Evolutionary conservation across 2,797 vertebrate species (phyloP).

Genomic region (Dendrocincla fuliginosa): DNA sequence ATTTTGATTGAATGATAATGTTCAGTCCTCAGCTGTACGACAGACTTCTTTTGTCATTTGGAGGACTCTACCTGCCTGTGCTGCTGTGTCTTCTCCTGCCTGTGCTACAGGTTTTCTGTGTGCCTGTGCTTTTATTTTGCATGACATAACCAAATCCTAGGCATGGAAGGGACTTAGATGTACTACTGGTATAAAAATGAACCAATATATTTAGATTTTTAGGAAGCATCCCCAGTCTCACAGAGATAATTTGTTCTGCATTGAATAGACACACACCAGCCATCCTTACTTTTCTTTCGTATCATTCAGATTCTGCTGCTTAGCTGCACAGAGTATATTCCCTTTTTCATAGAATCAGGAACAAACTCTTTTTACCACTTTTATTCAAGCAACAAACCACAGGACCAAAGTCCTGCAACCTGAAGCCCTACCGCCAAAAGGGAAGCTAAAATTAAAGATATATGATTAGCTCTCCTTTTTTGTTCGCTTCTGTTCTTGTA

Average conservation of each 20-base stretch:
- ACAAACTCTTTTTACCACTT: not conserved
- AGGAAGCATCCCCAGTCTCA: not conserved
- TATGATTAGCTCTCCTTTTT: not conserved
- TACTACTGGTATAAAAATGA: not conserved
- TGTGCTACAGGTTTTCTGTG: not conserved
- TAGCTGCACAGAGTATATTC: not conserved
- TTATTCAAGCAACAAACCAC: not conserved
- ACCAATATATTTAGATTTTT: not conserved
- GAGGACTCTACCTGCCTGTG: not conserved
- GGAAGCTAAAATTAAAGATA: not conserved
- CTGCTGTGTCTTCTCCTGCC: not conserved
- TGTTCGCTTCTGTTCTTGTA: not conserved
- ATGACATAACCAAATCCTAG: not conserved
- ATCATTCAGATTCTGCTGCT: not conserved
- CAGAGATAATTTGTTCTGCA: not conserved
- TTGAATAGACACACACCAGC: not conserved
- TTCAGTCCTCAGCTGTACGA: not conserved
- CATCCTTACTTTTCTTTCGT: not conserved
- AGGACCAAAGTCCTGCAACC: not conserved
- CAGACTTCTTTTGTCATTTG: not conserved
- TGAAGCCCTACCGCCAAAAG: not conserved
- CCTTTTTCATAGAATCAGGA: not conserved
- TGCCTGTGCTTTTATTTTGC: not conserved
- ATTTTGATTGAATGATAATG: not conserved
- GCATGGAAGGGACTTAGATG: not conserved